Conservation (phyloP, 2,113 vertebrate genomes). For the Pygoscelis adeliae region DNA sequence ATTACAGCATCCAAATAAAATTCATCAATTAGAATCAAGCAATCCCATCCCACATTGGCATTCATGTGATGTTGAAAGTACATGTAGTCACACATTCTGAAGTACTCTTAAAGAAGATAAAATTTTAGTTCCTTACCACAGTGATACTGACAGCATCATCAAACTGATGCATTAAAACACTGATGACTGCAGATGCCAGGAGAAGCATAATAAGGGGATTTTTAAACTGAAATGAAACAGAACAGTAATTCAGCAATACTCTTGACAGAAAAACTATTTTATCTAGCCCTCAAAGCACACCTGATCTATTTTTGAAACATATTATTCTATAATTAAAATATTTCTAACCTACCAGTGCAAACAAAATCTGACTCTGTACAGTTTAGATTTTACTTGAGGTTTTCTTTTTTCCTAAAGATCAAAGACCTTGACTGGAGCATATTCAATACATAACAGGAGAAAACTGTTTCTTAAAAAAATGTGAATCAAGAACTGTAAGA, state of each 20-base stretch:
- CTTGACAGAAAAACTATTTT: background rate
- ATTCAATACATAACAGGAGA: background rate
- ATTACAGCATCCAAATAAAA: background rate
- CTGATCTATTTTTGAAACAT: background rate
- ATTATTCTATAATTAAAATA: background rate
- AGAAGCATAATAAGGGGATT: slow-evolving; percentile 97
- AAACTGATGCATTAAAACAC: slow-evolving; percentile 95
- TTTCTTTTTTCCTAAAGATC: background rate
- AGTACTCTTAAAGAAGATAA: background rate
- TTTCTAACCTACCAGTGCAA: background rate
- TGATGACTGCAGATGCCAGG: slow-evolving; percentile 96
- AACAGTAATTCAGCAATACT: slow-evolving; percentile 42
- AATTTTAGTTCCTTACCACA: slow-evolving; percentile 82
- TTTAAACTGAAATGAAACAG: slow-evolving; percentile 87
- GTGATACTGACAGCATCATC: slow-evolving; percentile 99
- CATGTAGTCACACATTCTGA: background rate
- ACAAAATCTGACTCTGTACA: background rate
- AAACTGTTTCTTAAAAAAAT: background rate
- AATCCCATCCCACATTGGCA: background rate
- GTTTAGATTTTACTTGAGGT: background rate
- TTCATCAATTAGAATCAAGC: background rate
- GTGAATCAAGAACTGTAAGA: background rate
- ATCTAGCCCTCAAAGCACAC: background rate
- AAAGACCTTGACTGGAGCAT: background rate
- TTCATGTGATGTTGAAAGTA: background rate